phyloP scores from a whole-genome alignment of 2,888 invertebrate species.

The Bhutanitis thaidina region DNA sequence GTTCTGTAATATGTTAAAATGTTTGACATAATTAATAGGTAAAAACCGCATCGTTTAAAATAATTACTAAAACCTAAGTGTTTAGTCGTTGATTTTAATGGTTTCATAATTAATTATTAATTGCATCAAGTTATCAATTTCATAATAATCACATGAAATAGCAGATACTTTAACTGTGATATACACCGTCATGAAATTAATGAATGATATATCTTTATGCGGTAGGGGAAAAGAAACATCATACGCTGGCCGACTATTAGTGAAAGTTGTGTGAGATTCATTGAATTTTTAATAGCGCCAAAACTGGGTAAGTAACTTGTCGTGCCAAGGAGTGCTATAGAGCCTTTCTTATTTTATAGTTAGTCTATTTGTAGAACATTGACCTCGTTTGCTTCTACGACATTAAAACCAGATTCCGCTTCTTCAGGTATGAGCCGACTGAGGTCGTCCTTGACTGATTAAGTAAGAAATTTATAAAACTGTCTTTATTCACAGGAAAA shows the following conservation, averaged over 20 bases:
- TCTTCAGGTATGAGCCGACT: neutral
- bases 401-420: constrained; percentile 5
- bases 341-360: constrained; percentile 70
- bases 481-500: constrained; percentile 3
- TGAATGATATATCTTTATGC: constrained; percentile 20
- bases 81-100: neutral
- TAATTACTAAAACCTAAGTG: neutral
- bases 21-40: neutral
- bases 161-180: neutral
- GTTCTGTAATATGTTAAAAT: neutral
- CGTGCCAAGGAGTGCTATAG: constrained; percentile 48
- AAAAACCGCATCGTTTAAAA: constrained; percentile 3
- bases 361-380: constrained; percentile 62
- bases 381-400: constrained; percentile 46
- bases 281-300: constrained; percentile 72
- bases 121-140: neutral
- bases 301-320: constrained; percentile 70
- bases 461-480: constrained; percentile 15
- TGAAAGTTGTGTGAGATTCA: constrained; percentile 75
- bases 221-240: constrained; percentile 12
- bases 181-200: constrained; percentile 9
- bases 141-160: neutral
- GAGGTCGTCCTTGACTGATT: constrained; percentile 19
- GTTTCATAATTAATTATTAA: neutral
- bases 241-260: constrained; percentile 48